phyloP scores from a whole-genome alignment of 2,797 vertebrate genomes.

The Bradypodion pumilum region DNA sequence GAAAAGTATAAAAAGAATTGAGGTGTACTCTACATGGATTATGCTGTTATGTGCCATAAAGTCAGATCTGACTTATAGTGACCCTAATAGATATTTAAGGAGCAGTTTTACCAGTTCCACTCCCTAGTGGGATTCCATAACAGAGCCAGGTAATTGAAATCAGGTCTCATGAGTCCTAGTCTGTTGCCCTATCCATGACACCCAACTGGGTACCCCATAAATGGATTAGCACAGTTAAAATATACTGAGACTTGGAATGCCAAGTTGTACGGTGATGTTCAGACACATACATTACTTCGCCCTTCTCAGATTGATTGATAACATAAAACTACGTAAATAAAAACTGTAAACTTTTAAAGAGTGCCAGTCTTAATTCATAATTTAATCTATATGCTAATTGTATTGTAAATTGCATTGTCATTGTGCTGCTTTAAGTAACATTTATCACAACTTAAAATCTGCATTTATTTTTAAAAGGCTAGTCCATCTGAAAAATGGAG shows the following conservation, averaged over 20 bases:
- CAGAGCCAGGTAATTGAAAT: too few species aligned
- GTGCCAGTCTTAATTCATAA: background rate
- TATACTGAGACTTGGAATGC: too few species aligned
- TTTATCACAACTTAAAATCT: background rate
- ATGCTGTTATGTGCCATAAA: too few species aligned
- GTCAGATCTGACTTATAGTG: too few species aligned
- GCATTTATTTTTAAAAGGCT: background rate
- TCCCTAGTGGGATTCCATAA: too few species aligned
- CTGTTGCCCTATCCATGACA: too few species aligned
- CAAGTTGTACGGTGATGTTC: background rate
- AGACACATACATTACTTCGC: background rate
- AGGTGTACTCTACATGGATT: too few species aligned
- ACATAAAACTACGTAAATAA: background rate
- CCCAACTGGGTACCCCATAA: too few species aligned
- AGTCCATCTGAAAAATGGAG: background rate
- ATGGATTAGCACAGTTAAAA: too few species aligned
- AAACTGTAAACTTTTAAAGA: background rate
- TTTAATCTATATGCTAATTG: background rate
- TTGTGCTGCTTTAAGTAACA: background rate
- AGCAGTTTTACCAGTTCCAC: too few species aligned
- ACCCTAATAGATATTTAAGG: too few species aligned
- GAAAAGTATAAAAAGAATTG: background rate
- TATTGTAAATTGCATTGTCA: background rate
- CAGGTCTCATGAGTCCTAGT: too few species aligned
- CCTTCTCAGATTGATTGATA: background rate